Base-by-base conservation (phyloP, 2,797 vertebrate species). In the Chelon labrosus region DNA sequence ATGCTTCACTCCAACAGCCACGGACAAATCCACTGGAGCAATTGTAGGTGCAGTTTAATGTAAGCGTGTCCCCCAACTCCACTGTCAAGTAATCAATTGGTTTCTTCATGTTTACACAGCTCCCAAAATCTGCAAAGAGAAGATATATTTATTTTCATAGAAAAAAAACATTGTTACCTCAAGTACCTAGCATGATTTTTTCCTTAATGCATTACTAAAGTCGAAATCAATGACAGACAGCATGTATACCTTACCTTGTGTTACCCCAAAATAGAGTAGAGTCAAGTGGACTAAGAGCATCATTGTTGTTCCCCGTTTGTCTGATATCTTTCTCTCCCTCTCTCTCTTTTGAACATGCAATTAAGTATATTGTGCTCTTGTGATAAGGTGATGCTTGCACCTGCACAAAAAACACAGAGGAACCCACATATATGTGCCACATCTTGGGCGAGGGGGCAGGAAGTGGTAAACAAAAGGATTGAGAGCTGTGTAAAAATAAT, bases 11-110 rank as follows among this genome's bases (percentile, higher is more conserved):
- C 95, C 95, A 96, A 19, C 69, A 68, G 17, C 88, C 93, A 6
- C 84, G 92, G 25, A 93, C 70, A 75, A 95, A 96, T 65, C 83
- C 94, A 61, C 6, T 11, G 19, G 94, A 92, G 76, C 94, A 95
- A 65, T 94, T 89, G 73, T 91, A 95, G 52, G 81, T 89, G 84
- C 95, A 96, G 70, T 85, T 85, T 61, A 96, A 68, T 2, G 57
- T 87, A 10, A 93, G 14, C 3, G 82, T 31, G 9, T 88, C 69
- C 4, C 92, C 90, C 13, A 94, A 53, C 1, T 50, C 75, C 9
- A 84, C 90, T 25, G 68, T 25, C 58, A 90, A 12, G 2, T 56
- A 10, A 3, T 91, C 77, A 31, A 22, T 7, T 3, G 27, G 61
- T 6, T n/a, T 37, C 50, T 57, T 63, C 6, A 6, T 6, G 11